Percentiles rank a stretch among this genome's conserved stretches.
Evolutionary conservation across 64 coral and sea anemone genomes (phyloP).

Genomic region (Stichodactyla mertensii): DNA sequence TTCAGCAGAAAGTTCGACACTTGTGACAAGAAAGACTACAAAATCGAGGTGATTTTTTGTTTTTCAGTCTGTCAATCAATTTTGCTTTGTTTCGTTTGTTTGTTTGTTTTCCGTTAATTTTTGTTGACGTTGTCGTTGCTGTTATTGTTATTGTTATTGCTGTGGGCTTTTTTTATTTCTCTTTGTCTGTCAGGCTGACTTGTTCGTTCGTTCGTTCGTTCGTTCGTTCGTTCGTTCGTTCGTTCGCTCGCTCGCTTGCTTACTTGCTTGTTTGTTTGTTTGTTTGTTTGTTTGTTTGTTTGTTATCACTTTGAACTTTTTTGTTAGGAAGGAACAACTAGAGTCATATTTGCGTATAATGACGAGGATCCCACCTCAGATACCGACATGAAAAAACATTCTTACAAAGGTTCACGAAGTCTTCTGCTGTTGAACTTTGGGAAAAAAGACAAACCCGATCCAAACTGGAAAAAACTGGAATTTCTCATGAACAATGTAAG

Average conservation of each 20-base stretch:
- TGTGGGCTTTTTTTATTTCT: too few species aligned
- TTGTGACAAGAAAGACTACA: conserved; percentile 11
- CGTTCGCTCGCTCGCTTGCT: too few species aligned
- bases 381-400: conserved; percentile 22
- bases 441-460: conserved; percentile 1
- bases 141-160: too few species aligned
- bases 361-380: conserved; percentile 40
- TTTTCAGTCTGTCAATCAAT: too few species aligned
- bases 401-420: conserved; percentile 23
- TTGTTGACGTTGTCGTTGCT: too few species aligned
- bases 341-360: conserved; percentile 36
- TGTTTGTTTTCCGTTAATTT: too few species aligned
- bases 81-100: too few species aligned
- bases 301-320: not conserved
- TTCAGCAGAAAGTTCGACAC: conserved; percentile 41
- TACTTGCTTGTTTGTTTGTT: too few species aligned
- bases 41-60: conserved; percentile 5
- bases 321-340: conserved; percentile 42
- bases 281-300: not conserved
- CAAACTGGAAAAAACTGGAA: conserved; percentile 15
- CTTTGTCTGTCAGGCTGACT: too few species aligned
- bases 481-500: conserved; percentile 31
- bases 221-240: too few species aligned
- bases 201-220: too few species aligned
- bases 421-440: conserved; percentile 27